Evolutionary conservation across 2,888 invertebrate species (phyloP).

Genomic region (Hoplodrina ambigua): DNA sequence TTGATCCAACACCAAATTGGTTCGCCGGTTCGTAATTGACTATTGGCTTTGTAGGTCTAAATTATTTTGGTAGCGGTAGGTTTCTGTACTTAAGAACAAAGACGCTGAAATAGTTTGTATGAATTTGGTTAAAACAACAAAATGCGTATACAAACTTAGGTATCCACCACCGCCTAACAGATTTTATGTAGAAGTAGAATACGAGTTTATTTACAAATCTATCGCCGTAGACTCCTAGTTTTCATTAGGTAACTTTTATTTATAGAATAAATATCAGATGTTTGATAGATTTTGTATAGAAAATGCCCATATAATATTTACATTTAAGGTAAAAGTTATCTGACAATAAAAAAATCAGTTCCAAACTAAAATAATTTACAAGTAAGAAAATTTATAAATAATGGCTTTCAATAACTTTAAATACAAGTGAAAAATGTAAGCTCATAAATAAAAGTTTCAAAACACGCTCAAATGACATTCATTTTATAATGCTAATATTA

Average conservation of each 20-base stretch:
- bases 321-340: too few species aligned
- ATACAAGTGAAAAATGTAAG: neutral
- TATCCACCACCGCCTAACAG: neutral
- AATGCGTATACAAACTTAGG: neutral
- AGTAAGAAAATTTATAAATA: neutral
- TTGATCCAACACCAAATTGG: slow-evolving; percentile 61
- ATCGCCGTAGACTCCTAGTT: neutral
- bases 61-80: slow-evolving; percentile 21
- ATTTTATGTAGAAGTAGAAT: neutral
- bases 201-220: neutral
- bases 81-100: slow-evolving; percentile 9
- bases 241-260: neutral
- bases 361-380: neutral
- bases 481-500: slow-evolving; percentile 19
- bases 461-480: neutral
- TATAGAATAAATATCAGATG: too few species aligned
- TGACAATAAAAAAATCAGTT: neutral
- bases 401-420: neutral
- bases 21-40: slow-evolving; percentile 32
- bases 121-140: neutral
- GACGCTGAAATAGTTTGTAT: neutral
- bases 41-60: slow-evolving; percentile 41
- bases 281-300: too few species aligned
- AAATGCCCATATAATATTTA: too few species aligned
- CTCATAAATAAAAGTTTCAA: slow-evolving; percentile 6